A percentile compares a stretch with the other conserved stretches of the same genome.
Evolutionary conservation across 1,140 invertebrate species (phyloP).

Genomic region (Tetraneura akinire): DNA sequence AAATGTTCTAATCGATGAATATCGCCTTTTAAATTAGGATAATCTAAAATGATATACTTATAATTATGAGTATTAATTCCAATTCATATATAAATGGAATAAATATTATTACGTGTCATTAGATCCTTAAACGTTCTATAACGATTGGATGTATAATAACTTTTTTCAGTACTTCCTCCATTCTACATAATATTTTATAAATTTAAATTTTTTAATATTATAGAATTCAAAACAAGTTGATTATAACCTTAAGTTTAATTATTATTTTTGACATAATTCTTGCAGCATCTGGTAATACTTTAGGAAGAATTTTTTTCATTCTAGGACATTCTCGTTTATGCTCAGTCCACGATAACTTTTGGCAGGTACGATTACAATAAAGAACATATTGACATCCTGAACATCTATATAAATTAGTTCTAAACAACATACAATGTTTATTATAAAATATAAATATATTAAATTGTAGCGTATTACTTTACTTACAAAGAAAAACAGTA

Average conservation of each 20-base stretch:
- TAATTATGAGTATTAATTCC: background rate
- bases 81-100: background rate
- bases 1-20: constrained; percentile 74
- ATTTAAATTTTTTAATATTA: background rate
- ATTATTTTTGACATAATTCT: constrained; percentile 74
- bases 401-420: constrained; percentile 71
- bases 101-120: constrained; percentile 75
- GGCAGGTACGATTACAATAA: constrained; percentile 76
- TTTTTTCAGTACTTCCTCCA: constrained; percentile 59
- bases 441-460: background rate
- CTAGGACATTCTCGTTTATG: constrained; percentile 78
- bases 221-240: background rate
- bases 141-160: constrained; percentile 68
- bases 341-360: constrained; percentile 72
- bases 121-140: constrained; percentile 74
- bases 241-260: constrained; percentile 64
- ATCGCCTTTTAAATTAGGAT: constrained; percentile 74
- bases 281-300: constrained; percentile 72
- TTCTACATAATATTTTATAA: constrained; percentile 24
- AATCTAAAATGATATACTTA: constrained; percentile 66
- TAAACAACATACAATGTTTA: constrained; percentile 59
- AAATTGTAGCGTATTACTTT: background rate
- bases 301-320: constrained; percentile 68
- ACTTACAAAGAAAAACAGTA: constrained; percentile 67
- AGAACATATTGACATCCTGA: constrained; percentile 77